Evolutionary conservation across 2,113 vertebrate genomes (phyloP), one percentile per base, ranked within the genome.

Genomic region (Aphyosemion australe): DNA sequence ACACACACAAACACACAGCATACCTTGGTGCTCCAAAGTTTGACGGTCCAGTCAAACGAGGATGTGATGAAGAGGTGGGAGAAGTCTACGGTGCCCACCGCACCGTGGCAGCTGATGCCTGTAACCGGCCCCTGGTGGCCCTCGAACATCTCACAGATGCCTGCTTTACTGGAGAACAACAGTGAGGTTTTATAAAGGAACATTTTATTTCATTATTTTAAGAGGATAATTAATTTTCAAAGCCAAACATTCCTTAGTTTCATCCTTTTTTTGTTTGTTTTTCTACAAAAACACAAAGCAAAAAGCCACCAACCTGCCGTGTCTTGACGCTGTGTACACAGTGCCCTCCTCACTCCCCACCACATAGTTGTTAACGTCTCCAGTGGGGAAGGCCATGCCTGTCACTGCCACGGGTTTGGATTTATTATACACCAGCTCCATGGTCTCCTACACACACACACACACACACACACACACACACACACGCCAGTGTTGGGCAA

Each of bases 1-100:
- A 32, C 26, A 37, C 34, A 41, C 32, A 41, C 34, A 56, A 57
- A 49, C 42, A 19, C 60, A 56, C 54, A 16, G 19, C 2, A 80
- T 90, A 99, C 97, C 96, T 99, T 99, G 52, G 97, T 99, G 78
- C 95, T 98, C 96, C 97, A 99, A 65, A 98, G 84, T 82, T 99
- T 99, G 84, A 99, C 93, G 9, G 97, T 99, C 96, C 97, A 99
- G 91, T 99, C 97, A 70, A 99, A 99, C 2, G 97, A 99, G 0
- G 97, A 98, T 1, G 97, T 97, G 80, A 96, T 93, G 79, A 99
- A 99, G 59, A 99, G 94, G 89, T 99, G 97, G 42, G 96, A 98
- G 69, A 99, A 99, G 86, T 99, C 97, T 1, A 99, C 91, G 0
- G 95, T 93, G 37, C 97, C 97, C 80, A 97, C 94, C 0, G 97